Percentiles rank a stretch among this genome's conserved stretches.
phyloP scores from a whole-genome alignment of 2,888 invertebrate species.

The Nephrocerus scutellatus region DNA sequence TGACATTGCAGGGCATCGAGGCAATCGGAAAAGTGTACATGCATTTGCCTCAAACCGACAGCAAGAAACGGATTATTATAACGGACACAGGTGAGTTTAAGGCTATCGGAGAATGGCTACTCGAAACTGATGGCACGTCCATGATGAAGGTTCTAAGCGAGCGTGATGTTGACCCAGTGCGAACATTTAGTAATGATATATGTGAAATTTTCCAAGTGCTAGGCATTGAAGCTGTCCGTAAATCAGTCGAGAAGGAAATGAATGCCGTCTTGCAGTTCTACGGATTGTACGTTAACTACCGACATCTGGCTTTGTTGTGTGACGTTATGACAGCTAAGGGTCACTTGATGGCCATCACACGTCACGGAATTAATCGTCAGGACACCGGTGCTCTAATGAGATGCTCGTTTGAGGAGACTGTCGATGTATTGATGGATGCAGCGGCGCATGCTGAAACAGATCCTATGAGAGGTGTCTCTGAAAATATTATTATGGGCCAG shows the following conservation, averaged over 20 bases:
- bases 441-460: slow-evolving; percentile 98
- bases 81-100: slow-evolving; percentile 98
- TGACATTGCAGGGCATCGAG: slow-evolving; percentile 97
- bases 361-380: slow-evolving; percentile 98
- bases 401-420: slow-evolving; percentile 99
- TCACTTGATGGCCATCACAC: slow-evolving; percentile 99
- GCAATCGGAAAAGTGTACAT: slow-evolving; percentile 98
- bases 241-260: slow-evolving; percentile 99
- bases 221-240: slow-evolving; percentile 98
- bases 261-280: slow-evolving; percentile 98
- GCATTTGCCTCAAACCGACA: slow-evolving; percentile 97
- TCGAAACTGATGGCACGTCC: slow-evolving; percentile 99
- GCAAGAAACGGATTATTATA: slow-evolving; percentile 95
- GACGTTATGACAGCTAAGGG: slow-evolving; percentile 99
- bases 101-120: slow-evolving; percentile 95
- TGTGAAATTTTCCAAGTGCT: slow-evolving; percentile 98
- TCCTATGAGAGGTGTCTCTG: slow-evolving; percentile 97
- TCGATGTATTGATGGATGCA: slow-evolving; percentile 96
- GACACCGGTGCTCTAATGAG: slow-evolving; percentile 99
- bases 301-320: slow-evolving; percentile 96
- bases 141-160: slow-evolving; percentile 98
- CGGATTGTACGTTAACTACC: slow-evolving; percentile 99
- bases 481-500: slow-evolving; percentile 99
- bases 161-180: slow-evolving; percentile 92
- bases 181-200: slow-evolving; percentile 98